Conservation (phyloP, 2,888 invertebrate species). For the Amphimallon solstitiale region DNA sequence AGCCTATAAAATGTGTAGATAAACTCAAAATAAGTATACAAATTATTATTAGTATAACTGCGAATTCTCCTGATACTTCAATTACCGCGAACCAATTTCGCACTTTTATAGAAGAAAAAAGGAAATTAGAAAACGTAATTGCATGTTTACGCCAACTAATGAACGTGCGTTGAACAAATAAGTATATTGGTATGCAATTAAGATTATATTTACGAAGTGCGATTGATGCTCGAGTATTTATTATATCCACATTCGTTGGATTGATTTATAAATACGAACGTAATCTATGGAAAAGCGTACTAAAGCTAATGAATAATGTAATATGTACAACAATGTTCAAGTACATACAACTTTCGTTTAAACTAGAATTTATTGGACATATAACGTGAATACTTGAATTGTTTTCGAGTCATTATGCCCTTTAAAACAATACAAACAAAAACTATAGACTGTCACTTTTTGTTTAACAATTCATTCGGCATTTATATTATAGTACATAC, state of each 20-base stretch:
- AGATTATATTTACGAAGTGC: slow-evolving; percentile 13
- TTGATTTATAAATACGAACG: slow-evolving; percentile 10
- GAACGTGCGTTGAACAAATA: slow-evolving; percentile 16
- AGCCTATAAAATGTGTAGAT: too few relatives aligned
- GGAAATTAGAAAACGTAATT: slow-evolving; percentile 18
- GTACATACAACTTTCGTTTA: too few relatives aligned
- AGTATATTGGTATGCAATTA: slow-evolving; percentile 21
- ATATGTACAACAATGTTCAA: background rate
- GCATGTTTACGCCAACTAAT: slow-evolving; percentile 3
- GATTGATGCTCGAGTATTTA: slow-evolving; percentile 19
- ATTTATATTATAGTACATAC: too few relatives aligned
- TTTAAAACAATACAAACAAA: too few relatives aligned
- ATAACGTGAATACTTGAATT: too few relatives aligned
- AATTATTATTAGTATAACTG: too few relatives aligned
- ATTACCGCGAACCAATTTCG: background rate
- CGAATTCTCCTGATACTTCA: background rate
- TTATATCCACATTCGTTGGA: background rate
- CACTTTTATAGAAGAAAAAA: background rate
- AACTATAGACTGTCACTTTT: too few relatives aligned
- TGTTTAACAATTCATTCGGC: too few relatives aligned
- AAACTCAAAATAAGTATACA: too few relatives aligned
- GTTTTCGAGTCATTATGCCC: too few relatives aligned
- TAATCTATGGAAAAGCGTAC: background rate
- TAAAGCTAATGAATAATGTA: slow-evolving; percentile 17
- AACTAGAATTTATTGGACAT: too few relatives aligned